Evolutionary conservation across 2,797 vertebrate genomes (phyloP).

Genomic region (Siniperca undulata): DNA sequence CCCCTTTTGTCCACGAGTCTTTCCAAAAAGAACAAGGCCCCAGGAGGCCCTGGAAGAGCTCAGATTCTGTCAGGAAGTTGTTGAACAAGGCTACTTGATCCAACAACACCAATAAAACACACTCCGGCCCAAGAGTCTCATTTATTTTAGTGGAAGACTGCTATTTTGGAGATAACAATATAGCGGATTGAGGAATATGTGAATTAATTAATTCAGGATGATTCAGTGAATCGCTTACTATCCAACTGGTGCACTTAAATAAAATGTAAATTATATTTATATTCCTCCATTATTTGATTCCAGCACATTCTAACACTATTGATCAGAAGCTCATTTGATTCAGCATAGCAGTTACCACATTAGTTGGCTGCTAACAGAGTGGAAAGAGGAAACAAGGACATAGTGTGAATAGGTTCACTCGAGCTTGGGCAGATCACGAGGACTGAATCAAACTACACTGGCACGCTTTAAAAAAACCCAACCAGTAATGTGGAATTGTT

Average conservation of each 20-base stretch:
- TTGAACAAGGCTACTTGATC: conserved; percentile 32
- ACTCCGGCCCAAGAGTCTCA: background rate
- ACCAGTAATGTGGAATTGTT: background rate
- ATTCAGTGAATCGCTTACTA: background rate
- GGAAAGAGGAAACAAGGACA: background rate
- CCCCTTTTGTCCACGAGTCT: conserved; percentile 40
- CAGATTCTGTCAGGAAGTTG: conserved; percentile 44
- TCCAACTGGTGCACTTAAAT: too few species aligned
- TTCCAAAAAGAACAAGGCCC: conserved; percentile 48
- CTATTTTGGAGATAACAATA: conserved; percentile 32
- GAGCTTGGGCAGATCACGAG: background rate
- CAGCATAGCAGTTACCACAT: background rate
- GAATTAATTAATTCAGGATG: too few species aligned
- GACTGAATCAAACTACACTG: background rate
- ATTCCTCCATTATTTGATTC: background rate
- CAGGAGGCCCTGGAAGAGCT: conserved; percentile 39
- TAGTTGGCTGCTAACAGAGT: conserved; percentile 1
- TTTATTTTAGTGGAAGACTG: background rate
- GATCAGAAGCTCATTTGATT: conserved; percentile 2
- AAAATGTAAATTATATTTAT: background rate
- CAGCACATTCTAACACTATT: background rate
- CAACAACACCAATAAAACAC: conserved; percentile 58
- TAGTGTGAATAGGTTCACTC: background rate
- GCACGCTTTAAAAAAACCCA: background rate
- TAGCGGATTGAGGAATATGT: background rate